Base-by-base conservation (phyloP, 2,888 invertebrate species). In the Platerodrilus igneus region DNA sequence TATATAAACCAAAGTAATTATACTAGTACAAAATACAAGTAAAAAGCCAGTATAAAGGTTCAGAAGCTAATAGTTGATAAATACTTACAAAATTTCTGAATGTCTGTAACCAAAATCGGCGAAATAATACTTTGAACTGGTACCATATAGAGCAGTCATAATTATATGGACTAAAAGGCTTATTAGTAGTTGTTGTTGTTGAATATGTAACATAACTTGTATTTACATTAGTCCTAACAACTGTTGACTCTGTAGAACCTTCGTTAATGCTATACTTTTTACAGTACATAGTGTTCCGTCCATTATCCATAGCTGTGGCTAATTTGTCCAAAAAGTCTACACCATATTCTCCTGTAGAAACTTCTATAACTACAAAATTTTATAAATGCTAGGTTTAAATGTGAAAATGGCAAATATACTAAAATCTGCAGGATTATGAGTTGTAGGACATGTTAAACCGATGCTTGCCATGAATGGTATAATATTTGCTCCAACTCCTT, bases 381-480 rank as follows among this genome's bases (percentile, higher is more conserved):
- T 19, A 5, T 19, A 19, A 19, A 19, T 5, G 19, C 19, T 19
- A 5, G 19, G 5, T 19, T 19, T 19, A 7, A 19, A 19, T 7
- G 5, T 19, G 19, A 19, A 19, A 7, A 19, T 19, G 19, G 6
- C n/a, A n/a, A n/a, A n/a, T n/a, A n/a, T 69, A 93, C 93, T 80
- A 68, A 93, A 96, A 71, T 96, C 96, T 3, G 95, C 94, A 0
- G 96, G 96, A 68, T 95, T 96, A 63, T 94, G 93, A 52, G 92
- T 91, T 45, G 76, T 79, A 0, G 96, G 96, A 62, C 96, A 96
- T 16, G 83, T 77, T 20, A 93, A 70, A 21, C 84, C 87, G 32
- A 92, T 69, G 6, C 79, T 75, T 7, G 78, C 72, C 35, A 95
- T 71, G 66, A 86, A 95, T 0, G 89, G 86, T 16, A 96, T 83